Evolutionary conservation across 2,797 vertebrate genomes (phyloP).

Genomic region (Carduelis carduelis): DNA sequence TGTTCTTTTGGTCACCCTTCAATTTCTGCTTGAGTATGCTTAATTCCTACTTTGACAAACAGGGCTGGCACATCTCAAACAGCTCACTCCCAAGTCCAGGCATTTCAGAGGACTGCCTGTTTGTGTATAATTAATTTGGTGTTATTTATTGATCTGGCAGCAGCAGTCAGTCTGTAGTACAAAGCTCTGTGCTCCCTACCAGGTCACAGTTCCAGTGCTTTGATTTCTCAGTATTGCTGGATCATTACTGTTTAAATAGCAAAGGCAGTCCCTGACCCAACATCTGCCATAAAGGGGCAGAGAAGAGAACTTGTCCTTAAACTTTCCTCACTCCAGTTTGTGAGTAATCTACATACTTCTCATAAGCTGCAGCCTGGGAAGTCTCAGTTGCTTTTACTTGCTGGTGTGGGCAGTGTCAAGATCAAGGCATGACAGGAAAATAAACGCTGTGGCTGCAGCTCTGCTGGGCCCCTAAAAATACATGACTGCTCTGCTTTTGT

Average conservation of each 20-base stretch:
- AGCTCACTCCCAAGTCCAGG: neutral
- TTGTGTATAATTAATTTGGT: neutral
- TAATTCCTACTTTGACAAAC: neutral
- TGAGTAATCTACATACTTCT: neutral
- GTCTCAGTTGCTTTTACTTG: neutral
- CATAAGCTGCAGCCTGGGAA: neutral
- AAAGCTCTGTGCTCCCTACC: neutral
- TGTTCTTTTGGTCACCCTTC: neutral
- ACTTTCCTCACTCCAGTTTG: neutral
- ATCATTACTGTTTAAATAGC: neutral
- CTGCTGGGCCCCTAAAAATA: neutral
- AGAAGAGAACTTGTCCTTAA: neutral
- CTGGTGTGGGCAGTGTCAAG: neutral
- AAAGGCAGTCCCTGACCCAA: neutral
- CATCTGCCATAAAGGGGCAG: neutral
- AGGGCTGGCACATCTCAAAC: neutral
- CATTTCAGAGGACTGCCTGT: neutral
- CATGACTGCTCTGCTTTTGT: neutral
- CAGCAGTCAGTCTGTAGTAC: neutral
- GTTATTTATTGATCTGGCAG: conserved; percentile 7
- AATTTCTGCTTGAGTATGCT: neutral
- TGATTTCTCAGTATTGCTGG: neutral
- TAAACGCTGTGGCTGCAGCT: neutral
- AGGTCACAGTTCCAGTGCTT: neutral
- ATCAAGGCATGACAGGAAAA: neutral